Evolutionary conservation across 2,113 vertebrate genomes (phyloP).

Genomic region (Pavo muticus): DNA sequence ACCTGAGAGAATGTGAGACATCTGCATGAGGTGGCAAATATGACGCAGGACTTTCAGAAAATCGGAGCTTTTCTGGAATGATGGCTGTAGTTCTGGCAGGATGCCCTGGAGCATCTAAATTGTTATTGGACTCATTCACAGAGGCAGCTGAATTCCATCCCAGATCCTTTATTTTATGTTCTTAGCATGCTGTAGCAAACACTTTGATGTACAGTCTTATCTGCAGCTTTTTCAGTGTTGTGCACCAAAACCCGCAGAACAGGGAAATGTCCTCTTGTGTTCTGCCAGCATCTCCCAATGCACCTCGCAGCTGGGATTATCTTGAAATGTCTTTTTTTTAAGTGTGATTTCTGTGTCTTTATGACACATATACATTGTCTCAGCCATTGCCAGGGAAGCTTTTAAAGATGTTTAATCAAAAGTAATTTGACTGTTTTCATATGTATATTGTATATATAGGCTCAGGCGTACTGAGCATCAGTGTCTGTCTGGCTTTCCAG

Average conservation of each 20-base stretch:
- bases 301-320: not conserved
- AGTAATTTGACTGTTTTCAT: not conserved
- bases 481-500: not conserved
- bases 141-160: not conserved
- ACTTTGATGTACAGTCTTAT: not conserved
- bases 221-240: not conserved
- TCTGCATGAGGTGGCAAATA: not conserved
- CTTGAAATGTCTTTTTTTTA: not conserved
- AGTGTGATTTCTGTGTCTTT: not conserved
- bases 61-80: not conserved
- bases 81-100: not conserved
- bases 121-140: not conserved
- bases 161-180: not conserved
- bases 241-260: not conserved
- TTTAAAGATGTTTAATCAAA: not conserved
- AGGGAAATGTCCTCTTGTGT: not conserved
- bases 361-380: not conserved
- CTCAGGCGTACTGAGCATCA: not conserved
- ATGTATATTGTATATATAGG: not conserved
- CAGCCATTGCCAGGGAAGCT: not conserved
- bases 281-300: not conserved
- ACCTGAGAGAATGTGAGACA: not conserved
- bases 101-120: not conserved
- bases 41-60: not conserved
- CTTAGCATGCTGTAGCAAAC: not conserved